These are phyloP conservation scores for Sinocyclocheilus anophthalmus DNA, from an alignment of 2,113 vertebrate genomes.

Conservation along the genomic window DNA sequence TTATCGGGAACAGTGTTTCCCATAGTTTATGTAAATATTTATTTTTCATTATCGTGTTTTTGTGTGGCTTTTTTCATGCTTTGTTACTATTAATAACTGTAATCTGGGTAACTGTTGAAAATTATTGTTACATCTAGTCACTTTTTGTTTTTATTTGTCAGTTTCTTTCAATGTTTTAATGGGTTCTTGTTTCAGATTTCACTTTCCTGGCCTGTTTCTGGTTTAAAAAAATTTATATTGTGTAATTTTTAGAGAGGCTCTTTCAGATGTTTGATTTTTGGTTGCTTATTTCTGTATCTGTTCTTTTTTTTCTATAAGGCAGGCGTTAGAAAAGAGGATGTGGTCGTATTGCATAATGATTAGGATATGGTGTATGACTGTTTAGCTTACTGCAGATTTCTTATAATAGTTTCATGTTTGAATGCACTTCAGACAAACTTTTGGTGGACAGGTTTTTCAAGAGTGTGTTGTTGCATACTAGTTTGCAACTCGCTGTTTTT, in stretches of 20 bases:
- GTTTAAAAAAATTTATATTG: not conserved
- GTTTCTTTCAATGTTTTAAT: not conserved
- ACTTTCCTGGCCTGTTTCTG: not conserved
- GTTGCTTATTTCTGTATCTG: not conserved
- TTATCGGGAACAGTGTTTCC: slow-evolving; percentile 99
- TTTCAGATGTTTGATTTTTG: not conserved
- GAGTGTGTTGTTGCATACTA: not conserved
- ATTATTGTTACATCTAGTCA: not conserved
- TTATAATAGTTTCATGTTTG: not conserved
- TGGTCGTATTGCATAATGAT: not conserved
- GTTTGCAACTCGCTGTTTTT: not conserved
- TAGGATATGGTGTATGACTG: not conserved
- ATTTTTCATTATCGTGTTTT: slow-evolving; percentile 54
- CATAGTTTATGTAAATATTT: slow-evolving; percentile 85
- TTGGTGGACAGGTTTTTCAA: not conserved
- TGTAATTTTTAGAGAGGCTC: not conserved
- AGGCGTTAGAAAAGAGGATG: slow-evolving; percentile 5
- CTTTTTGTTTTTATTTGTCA: not conserved
- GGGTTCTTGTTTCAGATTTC: not conserved
- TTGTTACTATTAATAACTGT: not conserved
- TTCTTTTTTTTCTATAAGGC: not conserved
- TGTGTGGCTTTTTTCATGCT: slow-evolving; percentile 36
- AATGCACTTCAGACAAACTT: not conserved
- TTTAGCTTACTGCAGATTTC: not conserved
- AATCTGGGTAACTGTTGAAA: not conserved